Evolutionary conservation across 1,140 invertebrate genomes (phyloP).

Genomic region (Ceratosolen fusciceps): DNA sequence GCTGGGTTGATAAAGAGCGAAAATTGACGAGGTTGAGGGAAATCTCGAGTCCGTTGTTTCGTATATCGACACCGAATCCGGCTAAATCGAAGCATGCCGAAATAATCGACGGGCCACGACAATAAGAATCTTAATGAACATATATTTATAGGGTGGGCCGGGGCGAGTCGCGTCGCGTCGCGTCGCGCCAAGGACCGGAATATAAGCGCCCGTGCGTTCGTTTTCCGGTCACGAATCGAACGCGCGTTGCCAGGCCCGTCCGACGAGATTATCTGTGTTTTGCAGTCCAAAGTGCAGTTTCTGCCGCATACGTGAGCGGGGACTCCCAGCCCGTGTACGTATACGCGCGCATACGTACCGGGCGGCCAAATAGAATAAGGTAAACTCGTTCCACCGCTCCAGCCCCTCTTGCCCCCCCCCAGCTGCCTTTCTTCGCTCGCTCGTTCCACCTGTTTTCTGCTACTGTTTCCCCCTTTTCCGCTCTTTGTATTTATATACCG

Average conservation of each 20-base stretch:
- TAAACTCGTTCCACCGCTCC: not conserved
- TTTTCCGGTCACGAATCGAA: not conserved
- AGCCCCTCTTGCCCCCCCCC: not conserved
- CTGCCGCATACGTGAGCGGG: not conserved
- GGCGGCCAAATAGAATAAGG: not conserved
- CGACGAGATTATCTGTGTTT: constrained; percentile 20
- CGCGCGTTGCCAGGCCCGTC: not conserved
- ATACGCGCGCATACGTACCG: not conserved
- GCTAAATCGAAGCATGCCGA: too few species aligned
- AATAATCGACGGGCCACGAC: not conserved
- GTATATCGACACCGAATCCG: too few species aligned
- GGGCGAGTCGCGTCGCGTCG: too few species aligned
- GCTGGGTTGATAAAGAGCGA: too few species aligned
- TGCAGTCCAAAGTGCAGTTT: constrained; percentile 4
- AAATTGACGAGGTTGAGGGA: too few species aligned
- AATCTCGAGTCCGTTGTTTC: too few species aligned
- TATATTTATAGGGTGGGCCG: not conserved
- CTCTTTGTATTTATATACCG: too few species aligned
- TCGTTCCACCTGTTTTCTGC: not conserved
- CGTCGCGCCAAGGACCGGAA: not conserved
- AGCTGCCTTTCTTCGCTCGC: not conserved
- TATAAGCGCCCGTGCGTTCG: not conserved
- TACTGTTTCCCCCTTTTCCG: too few species aligned
- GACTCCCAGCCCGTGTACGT: too few species aligned
- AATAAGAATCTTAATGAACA: not conserved